phyloP scores from a whole-genome alignment of 2,888 invertebrate genomes.

The Oasisia sp. region DNA sequence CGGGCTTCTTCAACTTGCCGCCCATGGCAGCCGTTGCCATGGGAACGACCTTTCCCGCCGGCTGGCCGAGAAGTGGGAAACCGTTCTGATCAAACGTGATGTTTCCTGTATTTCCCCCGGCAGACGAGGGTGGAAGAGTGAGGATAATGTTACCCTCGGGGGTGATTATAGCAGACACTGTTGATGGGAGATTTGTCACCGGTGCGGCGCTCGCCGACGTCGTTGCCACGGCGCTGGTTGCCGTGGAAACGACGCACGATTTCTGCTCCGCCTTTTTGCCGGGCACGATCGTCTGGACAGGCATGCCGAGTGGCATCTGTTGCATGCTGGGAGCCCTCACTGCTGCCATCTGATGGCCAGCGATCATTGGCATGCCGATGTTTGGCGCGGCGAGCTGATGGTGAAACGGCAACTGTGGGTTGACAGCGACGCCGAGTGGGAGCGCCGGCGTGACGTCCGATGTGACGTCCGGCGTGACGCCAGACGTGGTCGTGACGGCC shows the following conservation, averaged over 20 bases:
- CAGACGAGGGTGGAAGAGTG: constrained; percentile 37
- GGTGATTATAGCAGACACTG: constrained; percentile 42
- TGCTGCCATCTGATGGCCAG: constrained; percentile 45
- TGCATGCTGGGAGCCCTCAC: constrained; percentile 27
- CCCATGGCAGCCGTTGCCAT: neutral
- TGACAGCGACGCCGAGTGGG: neutral
- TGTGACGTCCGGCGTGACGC: neutral
- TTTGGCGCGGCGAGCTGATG: constrained; percentile 22
- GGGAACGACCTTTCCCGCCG: neutral
- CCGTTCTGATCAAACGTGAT: constrained; percentile 30
- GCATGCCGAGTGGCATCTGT: constrained; percentile 34
- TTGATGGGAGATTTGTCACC: constrained; percentile 34
- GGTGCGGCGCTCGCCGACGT: constrained; percentile 24
- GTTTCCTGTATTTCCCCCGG: constrained; percentile 27
- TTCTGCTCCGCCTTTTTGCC: constrained; percentile 30
- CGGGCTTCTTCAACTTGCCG: constrained; percentile 27
- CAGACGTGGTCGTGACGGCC: constrained; percentile 14
- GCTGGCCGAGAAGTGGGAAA: constrained; percentile 23
- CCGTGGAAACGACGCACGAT: constrained; percentile 41
- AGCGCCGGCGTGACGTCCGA: neutral
- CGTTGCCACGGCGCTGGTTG: constrained; percentile 26
- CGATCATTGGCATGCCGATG: constrained; percentile 17
- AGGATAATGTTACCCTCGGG: constrained; percentile 56
- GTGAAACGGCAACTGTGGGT: constrained; percentile 30
- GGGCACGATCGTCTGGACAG: constrained; percentile 45